Evolutionary conservation across 2,797 vertebrate species (phyloP), one percentile per base, ranked within the genome.

Genomic region (Rhyacichthys aspro): DNA sequence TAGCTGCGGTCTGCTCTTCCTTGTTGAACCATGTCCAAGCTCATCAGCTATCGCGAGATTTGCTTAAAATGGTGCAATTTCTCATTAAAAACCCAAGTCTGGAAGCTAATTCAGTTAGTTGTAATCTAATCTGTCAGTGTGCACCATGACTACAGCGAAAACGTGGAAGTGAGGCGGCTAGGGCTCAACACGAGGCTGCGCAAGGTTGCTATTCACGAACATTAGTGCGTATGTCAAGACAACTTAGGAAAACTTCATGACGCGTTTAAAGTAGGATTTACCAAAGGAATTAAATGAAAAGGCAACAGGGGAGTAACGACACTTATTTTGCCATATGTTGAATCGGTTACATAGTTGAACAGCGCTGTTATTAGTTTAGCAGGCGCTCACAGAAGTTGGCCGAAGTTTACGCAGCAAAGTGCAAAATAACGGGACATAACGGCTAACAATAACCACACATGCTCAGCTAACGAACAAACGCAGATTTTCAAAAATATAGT

Each of bases 171-270:
- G 15, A 14, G 11, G 50, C 50, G 37, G 50, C 18, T 39, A 34
- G 7, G 41, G 45, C 32, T 72, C 61, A 48, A 42, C 80, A 84
- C 80, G 80, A 80, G 80, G 79, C 67, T 69, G 59, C 61, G 54
- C 61, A 63, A 46, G 58, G 41, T 16, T 42, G 7, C 10, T 28
- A 7, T 5, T 18, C 32, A 41, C 43, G 23, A 11, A 28, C 11
- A 0, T 37, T 14, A 8, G 8, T 5, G 9, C 34, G 46, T 50
- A 39, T 18, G 39, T 23, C 9, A 48, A 33, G 28, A 36, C 2
- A 47, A 56, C n/a, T 46, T 43, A 36, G 1, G 14, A 9, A 0
- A 47, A 53, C 55, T 68, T 37, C 11, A 11, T 1, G 17, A 34
- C 38, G 0, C 0, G 4, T 12, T 1, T 3, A 36, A 55, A 18